Conservation (phyloP, 2,113 vertebrate species). For the Pantherophis guttatus region DNA sequence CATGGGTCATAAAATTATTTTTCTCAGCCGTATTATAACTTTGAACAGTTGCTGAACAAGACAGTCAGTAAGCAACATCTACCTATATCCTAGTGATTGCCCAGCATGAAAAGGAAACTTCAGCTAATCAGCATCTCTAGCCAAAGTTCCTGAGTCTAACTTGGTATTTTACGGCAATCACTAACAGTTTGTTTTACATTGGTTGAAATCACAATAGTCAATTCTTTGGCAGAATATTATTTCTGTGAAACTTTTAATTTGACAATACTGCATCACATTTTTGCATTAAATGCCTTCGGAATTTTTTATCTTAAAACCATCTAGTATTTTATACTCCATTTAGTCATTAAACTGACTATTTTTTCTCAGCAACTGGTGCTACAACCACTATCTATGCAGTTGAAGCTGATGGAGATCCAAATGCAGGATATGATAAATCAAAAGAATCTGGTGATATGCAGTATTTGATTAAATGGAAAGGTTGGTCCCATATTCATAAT, state of each 20-base stretch:
- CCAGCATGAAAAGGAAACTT: not conserved
- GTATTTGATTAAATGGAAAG: conserved; percentile 99
- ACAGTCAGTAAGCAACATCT: not conserved
- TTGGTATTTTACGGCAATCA: not conserved
- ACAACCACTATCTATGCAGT: conserved; percentile 94
- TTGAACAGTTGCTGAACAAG: not conserved
- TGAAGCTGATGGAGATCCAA: conserved; percentile 95
- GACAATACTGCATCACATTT: not conserved
- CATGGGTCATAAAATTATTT: not conserved
- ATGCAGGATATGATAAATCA: conserved; percentile 80
- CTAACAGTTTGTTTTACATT: not conserved
- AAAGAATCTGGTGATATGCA: conserved; percentile 87
- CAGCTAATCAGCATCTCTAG: not conserved
- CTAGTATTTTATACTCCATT: not conserved
- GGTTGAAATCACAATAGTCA: not conserved
- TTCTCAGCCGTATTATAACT: not conserved
- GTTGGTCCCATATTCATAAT: conserved; percentile 98
- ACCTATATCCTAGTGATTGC: not conserved
- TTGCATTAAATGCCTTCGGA: not conserved
- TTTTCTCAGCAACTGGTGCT: conserved; percentile 84
- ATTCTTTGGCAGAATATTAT: not conserved
- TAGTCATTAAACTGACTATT: not conserved
- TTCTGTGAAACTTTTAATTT: not conserved
- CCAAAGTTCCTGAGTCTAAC: not conserved
- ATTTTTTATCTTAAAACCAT: not conserved